Percentiles rank a stretch among this genome's conserved stretches.
phyloP scores from a whole-genome alignment of 2,888 invertebrate genomes.

The Leptopilina myrica region DNA sequence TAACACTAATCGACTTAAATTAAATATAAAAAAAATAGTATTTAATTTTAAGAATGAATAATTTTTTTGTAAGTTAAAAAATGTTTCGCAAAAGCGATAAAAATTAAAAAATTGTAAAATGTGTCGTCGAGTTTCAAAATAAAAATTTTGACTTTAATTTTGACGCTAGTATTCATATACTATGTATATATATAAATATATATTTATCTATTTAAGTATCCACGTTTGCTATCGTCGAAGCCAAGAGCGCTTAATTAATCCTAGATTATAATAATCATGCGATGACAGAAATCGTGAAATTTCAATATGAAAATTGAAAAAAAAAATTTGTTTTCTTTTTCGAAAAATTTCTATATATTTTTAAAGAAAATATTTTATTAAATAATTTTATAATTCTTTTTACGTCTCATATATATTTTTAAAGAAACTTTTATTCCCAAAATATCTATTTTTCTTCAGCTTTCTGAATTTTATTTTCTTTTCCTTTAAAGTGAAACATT shows the following conservation, averaged over 20 bases:
- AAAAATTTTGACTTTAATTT: conserved; percentile 28
- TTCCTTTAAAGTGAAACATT: too few relatives aligned
- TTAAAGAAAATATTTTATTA: too few relatives aligned
- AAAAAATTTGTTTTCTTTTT: too few relatives aligned
- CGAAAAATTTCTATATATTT: too few relatives aligned
- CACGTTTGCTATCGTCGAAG: conserved; percentile 22
- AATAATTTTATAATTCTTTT: too few relatives aligned
- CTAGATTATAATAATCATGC: background rate
- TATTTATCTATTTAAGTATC: conserved; percentile 54
- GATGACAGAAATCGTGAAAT: background rate
- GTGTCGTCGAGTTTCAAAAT: conserved; percentile 22
- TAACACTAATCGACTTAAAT: background rate
- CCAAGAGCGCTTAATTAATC: conserved; percentile 22
- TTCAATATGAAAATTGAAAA: background rate
- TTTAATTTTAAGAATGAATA: background rate
- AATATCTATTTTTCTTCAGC: too few relatives aligned
- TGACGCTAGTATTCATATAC: conserved; percentile 47
- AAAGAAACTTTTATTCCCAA: too few relatives aligned
- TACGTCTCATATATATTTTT: too few relatives aligned
- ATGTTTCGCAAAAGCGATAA: too few relatives aligned
- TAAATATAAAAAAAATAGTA: background rate
- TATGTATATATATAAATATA: conserved; percentile 56
- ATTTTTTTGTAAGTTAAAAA: too few relatives aligned
- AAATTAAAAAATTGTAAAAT: background rate
- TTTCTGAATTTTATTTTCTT: too few relatives aligned